phyloP scores from a whole-genome alignment of 2,797 vertebrate species.

The Hippocampus kuda region DNA sequence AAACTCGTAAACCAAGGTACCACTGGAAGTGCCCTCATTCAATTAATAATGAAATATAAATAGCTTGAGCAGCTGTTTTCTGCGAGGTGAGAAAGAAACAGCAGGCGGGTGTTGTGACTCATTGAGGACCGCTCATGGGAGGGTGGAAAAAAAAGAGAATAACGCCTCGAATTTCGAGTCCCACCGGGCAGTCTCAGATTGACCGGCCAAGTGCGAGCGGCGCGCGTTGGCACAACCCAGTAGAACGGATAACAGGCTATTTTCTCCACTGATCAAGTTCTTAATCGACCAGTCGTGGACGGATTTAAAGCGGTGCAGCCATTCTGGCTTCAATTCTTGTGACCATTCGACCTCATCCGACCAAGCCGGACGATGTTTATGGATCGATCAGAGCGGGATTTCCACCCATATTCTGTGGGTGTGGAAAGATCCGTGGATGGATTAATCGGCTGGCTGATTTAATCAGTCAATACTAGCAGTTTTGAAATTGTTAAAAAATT shows the following conservation, averaged over 20 bases:
- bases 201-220: conserved; percentile 3
- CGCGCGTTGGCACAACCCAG: background rate
- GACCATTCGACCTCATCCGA: background rate
- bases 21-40: background rate
- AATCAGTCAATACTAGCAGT: too few species aligned
- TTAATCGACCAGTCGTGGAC: background rate
- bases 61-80: background rate
- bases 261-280: background rate
- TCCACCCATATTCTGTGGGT: too few species aligned
- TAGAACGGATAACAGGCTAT: background rate
- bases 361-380: background rate
- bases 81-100: background rate
- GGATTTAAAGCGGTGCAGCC: background rate
- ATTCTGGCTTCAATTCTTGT: background rate
- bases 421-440: too few species aligned
- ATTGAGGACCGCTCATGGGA: too few species aligned
- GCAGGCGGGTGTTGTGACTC: background rate
- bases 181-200: background rate
- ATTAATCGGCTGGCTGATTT: too few species aligned
- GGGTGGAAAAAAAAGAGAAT: background rate
- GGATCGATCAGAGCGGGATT: background rate
- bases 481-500: too few species aligned
- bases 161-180: background rate
- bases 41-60: background rate
- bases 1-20: background rate